Percentiles rank a stretch among this genome's conserved stretches.
phyloP scores from a whole-genome alignment of 2,888 invertebrate species.

The Chalcis sispes region DNA sequence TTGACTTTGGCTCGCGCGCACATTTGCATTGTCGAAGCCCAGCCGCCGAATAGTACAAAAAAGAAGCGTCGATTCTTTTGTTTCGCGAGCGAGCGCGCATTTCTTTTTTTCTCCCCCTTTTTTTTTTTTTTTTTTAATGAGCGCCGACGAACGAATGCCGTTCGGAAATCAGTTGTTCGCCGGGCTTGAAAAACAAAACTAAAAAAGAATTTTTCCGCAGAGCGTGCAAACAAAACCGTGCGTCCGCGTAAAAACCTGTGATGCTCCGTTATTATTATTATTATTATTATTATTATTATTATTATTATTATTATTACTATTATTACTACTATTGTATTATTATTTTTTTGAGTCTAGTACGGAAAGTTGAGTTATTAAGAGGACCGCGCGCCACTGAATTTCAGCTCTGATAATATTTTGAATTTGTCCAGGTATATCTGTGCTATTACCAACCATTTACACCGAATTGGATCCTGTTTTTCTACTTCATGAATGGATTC shows the following conservation, averaged over 20 bases:
- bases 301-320: too few species aligned
- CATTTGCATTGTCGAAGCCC: constrained; percentile 52
- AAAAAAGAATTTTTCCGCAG: constrained; percentile 52
- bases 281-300: constrained; percentile 48
- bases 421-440: constrained; percentile 25
- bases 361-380: constrained; percentile 55
- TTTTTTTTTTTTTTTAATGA: constrained; percentile 58
- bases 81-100: constrained; percentile 41
- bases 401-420: constrained; percentile 42
- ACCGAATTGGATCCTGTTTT: constrained; percentile 11
- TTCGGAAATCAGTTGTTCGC: constrained; percentile 62
- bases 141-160: constrained; percentile 51
- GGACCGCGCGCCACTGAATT: constrained; percentile 20
- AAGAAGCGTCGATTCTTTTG: constrained; percentile 50
- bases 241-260: constrained; percentile 49
- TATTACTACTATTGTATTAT: too few species aligned
- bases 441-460: constrained; percentile 18
- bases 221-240: constrained; percentile 45
- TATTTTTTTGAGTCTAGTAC: constrained; percentile 47
- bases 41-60: constrained; percentile 46
- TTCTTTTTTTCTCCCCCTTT: constrained; percentile 48
- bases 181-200: constrained; percentile 27
- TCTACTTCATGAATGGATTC: background rate
- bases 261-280: constrained; percentile 52
- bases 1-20: constrained; percentile 47